Evolutionary conservation across 2,888 invertebrate species (phyloP), one percentile per base, ranked within the genome.

Genomic region (Gryllus longicercus): DNA sequence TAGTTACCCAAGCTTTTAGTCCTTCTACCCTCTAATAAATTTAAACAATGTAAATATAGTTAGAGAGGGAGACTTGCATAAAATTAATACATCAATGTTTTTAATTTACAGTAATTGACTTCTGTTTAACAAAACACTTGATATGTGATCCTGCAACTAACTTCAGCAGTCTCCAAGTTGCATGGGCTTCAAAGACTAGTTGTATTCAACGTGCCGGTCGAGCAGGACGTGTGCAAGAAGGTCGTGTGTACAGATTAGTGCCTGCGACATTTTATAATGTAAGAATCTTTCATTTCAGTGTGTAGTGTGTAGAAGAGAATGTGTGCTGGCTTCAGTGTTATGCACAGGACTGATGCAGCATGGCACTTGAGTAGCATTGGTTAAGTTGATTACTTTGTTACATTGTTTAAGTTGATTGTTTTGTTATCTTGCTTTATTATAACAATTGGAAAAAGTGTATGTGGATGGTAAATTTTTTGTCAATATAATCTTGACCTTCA

Each of bases 171-270:
- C 89, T 98, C 76, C 91, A 93, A 84, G 85, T 97, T 83, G 89
- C 90, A 81, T 98, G 98, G 98, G 96, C 97, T 0, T 94, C 97
- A 0, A 94, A 95, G 85, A 92, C 94, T 0, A 97, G 95, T 87
- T 97, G 96, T 85, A 92, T 91, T 50, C 98, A 98, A 88, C 91
- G 98, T 80, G 92, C 94, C 76, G 98, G 98, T 2, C 92, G 98
- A 82, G 95, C 96, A 79, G 98, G 98, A 1, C 91, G 98, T 83
- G 93, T 97, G 11, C 90, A 94, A 80, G 92, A 93, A 84, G 97
- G 96, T 0, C 89, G 95, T 84, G 96, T 96, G 8, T 98, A 96
- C 87, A 89, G 97, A 79, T 89, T 97, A 82, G 91, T 97, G 0
- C 88, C 91, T 0, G 88, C 90, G 83, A 84, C 86, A 50, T 93